Evolutionary conservation across 2,888 invertebrate genomes (phyloP).

Genomic region (Dolichomitus sp.): DNA sequence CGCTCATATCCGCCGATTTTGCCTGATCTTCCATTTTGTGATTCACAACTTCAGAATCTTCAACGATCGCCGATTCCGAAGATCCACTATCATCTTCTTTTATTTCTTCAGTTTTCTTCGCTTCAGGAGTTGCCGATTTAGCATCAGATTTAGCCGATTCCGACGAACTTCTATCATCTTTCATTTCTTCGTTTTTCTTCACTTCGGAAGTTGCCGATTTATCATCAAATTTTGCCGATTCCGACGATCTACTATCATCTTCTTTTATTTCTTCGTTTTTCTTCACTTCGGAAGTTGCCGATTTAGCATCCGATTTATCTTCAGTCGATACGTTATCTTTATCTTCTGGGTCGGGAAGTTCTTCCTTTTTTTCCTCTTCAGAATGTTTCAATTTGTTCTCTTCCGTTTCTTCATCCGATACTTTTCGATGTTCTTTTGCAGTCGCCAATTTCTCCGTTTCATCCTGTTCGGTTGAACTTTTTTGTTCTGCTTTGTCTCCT

Average conservation of each 20-base stretch:
- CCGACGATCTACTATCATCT: not conserved
- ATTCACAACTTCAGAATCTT: not conserved
- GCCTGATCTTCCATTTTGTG: not conserved
- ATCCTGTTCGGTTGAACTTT: too few species aligned
- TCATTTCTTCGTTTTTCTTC: not conserved
- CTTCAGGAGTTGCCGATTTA: not conserved
- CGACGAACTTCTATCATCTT: not conserved
- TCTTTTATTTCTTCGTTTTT: slow-evolving; percentile 13
- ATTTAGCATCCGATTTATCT: not conserved
- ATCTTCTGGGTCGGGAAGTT: not conserved
- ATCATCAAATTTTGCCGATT: not conserved
- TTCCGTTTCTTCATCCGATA: too few species aligned
- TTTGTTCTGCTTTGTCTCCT: too few species aligned
- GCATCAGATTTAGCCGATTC: not conserved
- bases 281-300: not conserved
- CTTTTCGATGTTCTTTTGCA: too few species aligned
- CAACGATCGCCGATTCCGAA: not conserved
- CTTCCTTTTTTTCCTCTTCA: too few species aligned
- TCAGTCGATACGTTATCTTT: not conserved
- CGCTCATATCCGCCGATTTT: slow-evolving; percentile 1
- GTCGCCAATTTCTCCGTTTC: too few species aligned
- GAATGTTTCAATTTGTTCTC: too few species aligned
- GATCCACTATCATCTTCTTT: not conserved
- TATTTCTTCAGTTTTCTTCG: slow-evolving; percentile 14
- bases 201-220: not conserved